Percentiles rank a stretch among this genome's conserved stretches.
Evolutionary conservation across 2,797 vertebrate species (phyloP).

Genomic region (Orientallactaga sibirica): DNA sequence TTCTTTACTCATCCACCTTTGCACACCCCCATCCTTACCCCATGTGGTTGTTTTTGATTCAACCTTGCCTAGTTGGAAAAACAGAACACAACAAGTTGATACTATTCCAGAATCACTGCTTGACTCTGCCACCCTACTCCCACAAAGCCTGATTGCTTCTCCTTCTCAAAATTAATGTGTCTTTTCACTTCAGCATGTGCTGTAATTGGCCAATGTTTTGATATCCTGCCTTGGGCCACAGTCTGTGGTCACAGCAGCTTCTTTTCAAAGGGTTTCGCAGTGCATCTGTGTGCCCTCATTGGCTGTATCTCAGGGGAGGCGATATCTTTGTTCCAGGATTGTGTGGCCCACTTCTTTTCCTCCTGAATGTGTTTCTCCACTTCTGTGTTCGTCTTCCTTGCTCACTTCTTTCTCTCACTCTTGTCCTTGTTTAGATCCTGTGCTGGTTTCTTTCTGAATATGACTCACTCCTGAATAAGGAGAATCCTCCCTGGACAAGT

Average conservation of each 20-base stretch:
- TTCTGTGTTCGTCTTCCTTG: not conserved
- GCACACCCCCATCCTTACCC: accelerated
- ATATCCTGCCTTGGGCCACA: not conserved
- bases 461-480: not conserved
- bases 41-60: not conserved
- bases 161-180: not conserved
- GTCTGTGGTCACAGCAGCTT: not conserved
- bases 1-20: too few species aligned
- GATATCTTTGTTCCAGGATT: not conserved
- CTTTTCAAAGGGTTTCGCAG: not conserved
- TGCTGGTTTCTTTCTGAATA: not conserved
- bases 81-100: accelerated
- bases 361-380: not conserved
- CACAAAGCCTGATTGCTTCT: not conserved
- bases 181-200: not conserved
- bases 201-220: not conserved
- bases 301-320: not conserved
- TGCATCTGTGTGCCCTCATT: not conserved
- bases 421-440: not conserved
- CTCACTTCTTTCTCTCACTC: too few species aligned
- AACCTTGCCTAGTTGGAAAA: not conserved
- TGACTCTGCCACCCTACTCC: too few species aligned
- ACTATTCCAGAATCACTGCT: not conserved
- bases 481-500: not conserved
- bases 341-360: not conserved